A percentile compares a stretch with the other conserved stretches of the same genome.
Conservation (phyloP, 2,113 vertebrate species). For the Heterotilapia buettikoferi region DNA sequence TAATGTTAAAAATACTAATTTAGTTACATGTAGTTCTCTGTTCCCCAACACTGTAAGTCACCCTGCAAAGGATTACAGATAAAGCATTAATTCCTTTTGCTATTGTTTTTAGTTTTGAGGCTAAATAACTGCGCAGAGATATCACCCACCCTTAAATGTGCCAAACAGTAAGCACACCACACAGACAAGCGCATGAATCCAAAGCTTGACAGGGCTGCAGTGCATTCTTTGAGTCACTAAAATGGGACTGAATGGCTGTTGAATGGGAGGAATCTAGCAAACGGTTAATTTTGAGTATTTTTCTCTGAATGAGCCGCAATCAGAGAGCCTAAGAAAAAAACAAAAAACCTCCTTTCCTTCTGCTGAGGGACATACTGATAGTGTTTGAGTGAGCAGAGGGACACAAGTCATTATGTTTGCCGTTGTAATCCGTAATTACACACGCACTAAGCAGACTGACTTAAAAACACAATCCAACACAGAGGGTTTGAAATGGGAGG, state of each 20-base stretch:
- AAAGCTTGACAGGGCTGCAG: not conserved
- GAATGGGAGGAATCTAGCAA: not conserved
- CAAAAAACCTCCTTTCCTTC: not conserved
- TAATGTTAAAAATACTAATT: not conserved
- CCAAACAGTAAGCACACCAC: not conserved
- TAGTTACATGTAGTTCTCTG: not conserved
- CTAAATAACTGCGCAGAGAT: not conserved
- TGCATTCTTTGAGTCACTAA: not conserved
- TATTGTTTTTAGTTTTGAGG: not conserved
- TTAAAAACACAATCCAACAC: constrained; percentile 41
- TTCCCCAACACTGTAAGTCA: not conserved
- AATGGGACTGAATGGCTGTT: not conserved
- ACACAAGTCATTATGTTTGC: constrained; percentile 2
- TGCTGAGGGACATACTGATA: not conserved
- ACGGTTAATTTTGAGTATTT: not conserved
- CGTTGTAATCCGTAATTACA: constrained; percentile 27
- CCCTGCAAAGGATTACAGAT: not conserved
- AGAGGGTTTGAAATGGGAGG: constrained; percentile 1
- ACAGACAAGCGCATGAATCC: not conserved
- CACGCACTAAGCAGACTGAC: constrained; percentile 1
- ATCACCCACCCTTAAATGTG: not conserved
- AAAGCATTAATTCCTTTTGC: not conserved
- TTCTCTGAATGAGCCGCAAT: not conserved
- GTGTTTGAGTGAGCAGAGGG: not conserved
- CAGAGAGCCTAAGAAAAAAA: not conserved